Evolutionary conservation across 2,888 invertebrate species (phyloP).

Genomic region (Ommatoiulus sabulosus): DNA sequence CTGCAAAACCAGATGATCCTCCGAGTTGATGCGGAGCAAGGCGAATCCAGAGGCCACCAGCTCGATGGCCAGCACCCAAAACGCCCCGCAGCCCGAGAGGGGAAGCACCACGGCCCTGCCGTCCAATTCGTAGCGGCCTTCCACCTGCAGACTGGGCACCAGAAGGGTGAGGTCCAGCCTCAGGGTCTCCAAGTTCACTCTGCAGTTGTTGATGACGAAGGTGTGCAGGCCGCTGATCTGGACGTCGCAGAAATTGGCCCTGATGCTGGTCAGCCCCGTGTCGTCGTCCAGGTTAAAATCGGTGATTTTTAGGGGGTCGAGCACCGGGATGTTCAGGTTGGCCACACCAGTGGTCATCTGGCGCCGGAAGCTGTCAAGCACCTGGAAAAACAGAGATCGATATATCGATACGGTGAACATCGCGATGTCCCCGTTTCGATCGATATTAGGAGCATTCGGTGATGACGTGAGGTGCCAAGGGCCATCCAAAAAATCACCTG

Average conservation of each 20-base stretch:
- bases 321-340: conserved; percentile 61
- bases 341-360: conserved; percentile 61
- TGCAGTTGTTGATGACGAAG: conserved; percentile 60
- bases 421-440: background rate
- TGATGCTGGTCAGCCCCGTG: conserved; percentile 58
- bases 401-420: background rate
- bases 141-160: conserved; percentile 58
- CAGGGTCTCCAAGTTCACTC: conserved; percentile 58
- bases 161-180: conserved; percentile 59
- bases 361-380: conserved; percentile 61
- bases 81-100: conserved; percentile 61
- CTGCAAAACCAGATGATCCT: conserved; percentile 56
- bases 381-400: conserved; percentile 53
- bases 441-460: background rate
- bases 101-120: conserved; percentile 61
- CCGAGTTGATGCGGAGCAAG: conserved; percentile 47
- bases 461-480: background rate
- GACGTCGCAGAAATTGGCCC: conserved; percentile 59
- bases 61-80: conserved; percentile 59
- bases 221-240: conserved; percentile 60
- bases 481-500: background rate
- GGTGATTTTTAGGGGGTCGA: conserved; percentile 61
- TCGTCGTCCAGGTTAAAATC: conserved; percentile 60
- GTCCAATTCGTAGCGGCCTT: conserved; percentile 60
- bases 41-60: conserved; percentile 58